Base-by-base conservation (phyloP, 2,113 vertebrate species). In the Orycteropus afer region DNA sequence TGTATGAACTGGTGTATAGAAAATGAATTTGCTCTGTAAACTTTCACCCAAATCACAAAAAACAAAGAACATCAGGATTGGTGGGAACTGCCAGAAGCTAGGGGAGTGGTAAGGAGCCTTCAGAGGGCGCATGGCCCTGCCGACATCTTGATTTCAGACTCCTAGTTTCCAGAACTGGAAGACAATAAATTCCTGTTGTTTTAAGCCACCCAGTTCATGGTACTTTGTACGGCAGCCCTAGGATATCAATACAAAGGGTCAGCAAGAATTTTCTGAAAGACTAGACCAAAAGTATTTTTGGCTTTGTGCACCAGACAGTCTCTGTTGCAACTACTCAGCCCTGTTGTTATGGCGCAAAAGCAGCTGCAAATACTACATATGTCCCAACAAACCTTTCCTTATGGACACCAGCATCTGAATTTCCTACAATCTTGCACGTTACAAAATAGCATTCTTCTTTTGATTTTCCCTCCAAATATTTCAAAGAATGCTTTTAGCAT, bases 251-350 rank as follows among this genome's bases (percentile, higher is more conserved):
- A n/a, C 13, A 14, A 11, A 4, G 27, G 47, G 2, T 20, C 27
- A 47, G 91, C 63, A 42, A 34, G 51, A 45, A 10, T 49, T 49
- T 32, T 51, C 47, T 18, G 27, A 34, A 73, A 61, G n/a, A 51
- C 8, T 81, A 0, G 20, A 34, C 1, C 3, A 15, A 1, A 40
- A 51, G 10, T 2, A 27, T 0, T 4, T 45, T 0, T 45, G 67
- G 74, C 51, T n/a, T 9, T 3, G 42, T 4, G 18, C 29, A 47
- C n/a, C 51, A 47, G 71, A 42, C 5, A 0, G 69, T 51, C 25
- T 37, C 63, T 22, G 59, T 9, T 14, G 20, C 59, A 51, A n/a
- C 32, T 22, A 42, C 37, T 51, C 34, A 22, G 3, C 0, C 1
- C 74, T 13, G 22, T 23, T 2, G 5, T 5, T 3, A 69, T 12